phyloP scores from a whole-genome alignment of 2,797 vertebrate species.

The Malurus splendens region DNA sequence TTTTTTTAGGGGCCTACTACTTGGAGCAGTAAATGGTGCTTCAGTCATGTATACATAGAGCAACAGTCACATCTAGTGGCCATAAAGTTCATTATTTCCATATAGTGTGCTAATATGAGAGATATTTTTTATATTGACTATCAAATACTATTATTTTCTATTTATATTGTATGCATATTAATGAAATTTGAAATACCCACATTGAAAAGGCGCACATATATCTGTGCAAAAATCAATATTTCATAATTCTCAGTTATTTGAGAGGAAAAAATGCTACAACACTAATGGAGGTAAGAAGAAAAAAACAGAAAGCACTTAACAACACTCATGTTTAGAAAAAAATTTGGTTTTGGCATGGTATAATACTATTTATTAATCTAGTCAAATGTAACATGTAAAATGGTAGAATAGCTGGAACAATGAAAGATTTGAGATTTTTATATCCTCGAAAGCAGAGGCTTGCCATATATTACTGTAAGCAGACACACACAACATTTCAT shows the following conservation, averaged over 20 bases:
- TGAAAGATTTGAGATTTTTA: neutral
- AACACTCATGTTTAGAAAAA: neutral
- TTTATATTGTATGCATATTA: neutral
- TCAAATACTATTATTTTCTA: neutral
- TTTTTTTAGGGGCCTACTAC: neutral
- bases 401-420: neutral
- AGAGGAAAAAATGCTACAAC: neutral
- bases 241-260: neutral
- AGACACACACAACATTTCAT: neutral
- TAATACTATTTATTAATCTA: neutral
- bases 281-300: neutral
- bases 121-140: neutral
- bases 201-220: neutral
- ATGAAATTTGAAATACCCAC: neutral
- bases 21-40: neutral
- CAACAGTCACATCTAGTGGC: constrained; percentile 47
- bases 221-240: neutral
- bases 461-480: neutral
- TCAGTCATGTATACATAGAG: neutral
- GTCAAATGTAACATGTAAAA: neutral
- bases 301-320: neutral
- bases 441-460: neutral
- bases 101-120: neutral
- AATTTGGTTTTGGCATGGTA: neutral
- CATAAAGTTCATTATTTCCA: neutral